Evolutionary conservation across 2,113 vertebrate species (phyloP), one percentile per base, ranked within the genome.

Genomic region (Psephotus haematonotus): DNA sequence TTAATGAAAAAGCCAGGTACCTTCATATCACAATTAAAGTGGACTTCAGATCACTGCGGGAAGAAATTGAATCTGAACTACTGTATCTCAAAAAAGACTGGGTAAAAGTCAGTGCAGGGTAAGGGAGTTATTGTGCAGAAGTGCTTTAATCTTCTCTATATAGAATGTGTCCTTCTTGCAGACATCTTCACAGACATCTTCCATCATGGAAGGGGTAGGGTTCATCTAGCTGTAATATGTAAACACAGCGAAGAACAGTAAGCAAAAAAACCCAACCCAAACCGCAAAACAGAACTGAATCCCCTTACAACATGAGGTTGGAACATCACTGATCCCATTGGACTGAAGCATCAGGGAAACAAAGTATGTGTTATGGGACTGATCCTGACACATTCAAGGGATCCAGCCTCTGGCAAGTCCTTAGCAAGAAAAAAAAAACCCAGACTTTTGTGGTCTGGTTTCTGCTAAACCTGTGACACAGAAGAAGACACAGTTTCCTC

Each of bases 181-280:
- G 39, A 33, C 3, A 39, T 33, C 44, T 59, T 46, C 46, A 60
- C 9, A 43, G 74, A 28, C 2, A 35, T 60, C 10, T 72, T 80
- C 33, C 27, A 43, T 11, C 59, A 86, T 9, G 27, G 29, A 25
- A 59, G 2, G 2, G 6, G 8, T 17, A 64, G 12, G 39, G 69
- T 25, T 83, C 59, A 70, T 4, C 27, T n/a, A 59, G 12, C n/a
- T 77, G 31, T 37, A 88, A 27, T 18, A 47, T 11, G 13, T 14
- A 67, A 92, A 49, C 44, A 28, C 27, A 72, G 15, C 5, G 3
- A 82, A 88, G 5, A 20, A 43, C 6, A 23, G 68, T 8, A 67
- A 43, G 33, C 9, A 43, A 60, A 74, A 87, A 41, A 57, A 1
- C 0, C 0, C 8, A 11, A 3, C 33, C n/a, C 53, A 59, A 3